phyloP scores from a whole-genome alignment of 2,113 vertebrate species.

The Podarcis raffonei region DNA sequence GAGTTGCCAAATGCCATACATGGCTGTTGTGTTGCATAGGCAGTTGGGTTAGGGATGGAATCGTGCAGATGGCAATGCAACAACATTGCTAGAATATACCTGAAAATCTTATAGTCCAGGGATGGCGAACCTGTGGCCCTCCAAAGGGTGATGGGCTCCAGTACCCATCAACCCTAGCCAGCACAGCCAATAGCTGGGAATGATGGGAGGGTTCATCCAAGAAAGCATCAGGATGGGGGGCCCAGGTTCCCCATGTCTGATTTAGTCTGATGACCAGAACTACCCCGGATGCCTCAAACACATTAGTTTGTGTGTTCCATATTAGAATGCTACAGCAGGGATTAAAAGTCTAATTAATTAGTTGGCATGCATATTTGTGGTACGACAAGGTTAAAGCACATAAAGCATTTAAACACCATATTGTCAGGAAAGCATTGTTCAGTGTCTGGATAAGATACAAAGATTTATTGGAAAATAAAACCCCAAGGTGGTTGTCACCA shows the following conservation, averaged over 20 bases:
- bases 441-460: no score
- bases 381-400: no score
- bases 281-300: background rate
- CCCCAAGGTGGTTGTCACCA: no score
- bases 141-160: background rate
- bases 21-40: background rate
- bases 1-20: background rate
- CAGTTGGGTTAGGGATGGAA: background rate
- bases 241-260: background rate
- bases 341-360: conserved; percentile 9
- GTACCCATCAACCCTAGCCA: background rate
- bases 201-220: background rate
- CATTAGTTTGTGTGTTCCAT: background rate
- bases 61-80: background rate
- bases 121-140: background rate
- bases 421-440: no score
- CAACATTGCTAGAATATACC: background rate
- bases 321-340: background rate
- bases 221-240: background rate
- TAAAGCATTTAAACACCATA: no score
- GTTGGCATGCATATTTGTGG: no score
- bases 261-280: background rate
- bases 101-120: background rate
- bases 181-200: background rate
- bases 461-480: no score